Evolutionary conservation across 2,113 vertebrate species (phyloP).

Genomic region (Coracopsis vasa): DNA sequence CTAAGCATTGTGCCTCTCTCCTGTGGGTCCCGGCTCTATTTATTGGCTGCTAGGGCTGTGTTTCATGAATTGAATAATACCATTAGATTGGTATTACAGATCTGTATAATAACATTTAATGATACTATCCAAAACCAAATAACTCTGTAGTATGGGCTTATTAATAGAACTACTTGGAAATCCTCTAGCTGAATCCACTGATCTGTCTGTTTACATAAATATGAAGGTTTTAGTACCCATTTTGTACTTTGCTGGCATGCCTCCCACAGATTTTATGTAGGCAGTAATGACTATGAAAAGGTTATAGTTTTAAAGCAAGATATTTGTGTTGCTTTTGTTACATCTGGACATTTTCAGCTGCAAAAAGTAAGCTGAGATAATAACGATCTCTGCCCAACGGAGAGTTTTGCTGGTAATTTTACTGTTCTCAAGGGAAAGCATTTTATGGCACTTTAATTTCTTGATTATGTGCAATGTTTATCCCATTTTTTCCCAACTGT

Average conservation of each 20-base stretch:
- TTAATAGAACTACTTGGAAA: not conserved
- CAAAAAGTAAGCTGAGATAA: not conserved
- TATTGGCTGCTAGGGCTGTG: not conserved
- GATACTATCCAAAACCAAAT: not conserved
- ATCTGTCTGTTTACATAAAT: not conserved
- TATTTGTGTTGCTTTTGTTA: not conserved
- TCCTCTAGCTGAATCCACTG: not conserved
- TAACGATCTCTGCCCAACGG: too few species aligned
- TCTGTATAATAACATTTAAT: not conserved
- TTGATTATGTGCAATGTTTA: accelerated
- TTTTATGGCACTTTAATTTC: not conserved
- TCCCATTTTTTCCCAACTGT: not conserved
- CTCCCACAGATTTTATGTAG: not conserved
- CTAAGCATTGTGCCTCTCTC: not conserved
- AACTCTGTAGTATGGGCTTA: not conserved
- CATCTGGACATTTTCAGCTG: not conserved
- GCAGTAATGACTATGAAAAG: not conserved
- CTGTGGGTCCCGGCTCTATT: not conserved
- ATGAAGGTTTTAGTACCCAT: not conserved
- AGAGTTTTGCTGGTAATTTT: not conserved
- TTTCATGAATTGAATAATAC: not conserved
- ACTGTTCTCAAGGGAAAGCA: not conserved
- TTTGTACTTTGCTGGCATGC: not conserved
- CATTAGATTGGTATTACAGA: not conserved
- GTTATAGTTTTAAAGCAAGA: not conserved